A percentile compares a stretch with the other conserved stretches of the same genome.
phyloP scores from a whole-genome alignment of 2,888 invertebrate genomes.

The Agonopterix arenella region DNA sequence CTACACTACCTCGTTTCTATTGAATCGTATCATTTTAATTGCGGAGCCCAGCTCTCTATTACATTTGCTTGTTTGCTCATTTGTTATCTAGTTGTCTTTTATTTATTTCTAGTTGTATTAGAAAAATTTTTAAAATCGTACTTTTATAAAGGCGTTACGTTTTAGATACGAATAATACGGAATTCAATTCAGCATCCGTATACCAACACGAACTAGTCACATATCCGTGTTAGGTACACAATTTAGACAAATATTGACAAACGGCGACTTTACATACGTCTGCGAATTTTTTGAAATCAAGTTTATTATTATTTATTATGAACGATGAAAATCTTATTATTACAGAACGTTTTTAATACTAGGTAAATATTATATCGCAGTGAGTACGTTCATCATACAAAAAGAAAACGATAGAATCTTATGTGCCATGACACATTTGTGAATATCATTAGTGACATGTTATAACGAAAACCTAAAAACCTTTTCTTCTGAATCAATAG shows the following conservation, averaged over 20 bases:
- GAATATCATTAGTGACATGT: too few relatives aligned
- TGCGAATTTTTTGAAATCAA: slow-evolving; percentile 29
- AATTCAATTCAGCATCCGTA: slow-evolving; percentile 46
- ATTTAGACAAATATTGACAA: slow-evolving; percentile 29
- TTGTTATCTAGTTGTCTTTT: slow-evolving; percentile 37
- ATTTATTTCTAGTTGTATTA: slow-evolving; percentile 51
- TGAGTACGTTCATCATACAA: too few relatives aligned
- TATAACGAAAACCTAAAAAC: too few relatives aligned
- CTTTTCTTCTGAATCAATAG: too few relatives aligned
- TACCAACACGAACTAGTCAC: slow-evolving; percentile 56
- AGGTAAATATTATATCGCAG: too few relatives aligned
- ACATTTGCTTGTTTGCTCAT: slow-evolving; percentile 62
- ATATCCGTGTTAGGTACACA: slow-evolving; percentile 48
- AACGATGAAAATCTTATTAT: too few relatives aligned
- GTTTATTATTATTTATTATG: slow-evolving; percentile 4
- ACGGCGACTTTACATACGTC: slow-evolving; percentile 17
- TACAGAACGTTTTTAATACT: too few relatives aligned
- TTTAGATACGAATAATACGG: slow-evolving; percentile 37
- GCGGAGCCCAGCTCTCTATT: slow-evolving; percentile 63
- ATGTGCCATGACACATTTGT: too few relatives aligned
- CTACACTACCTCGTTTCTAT: slow-evolving; percentile 70
- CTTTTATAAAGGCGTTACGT: slow-evolving; percentile 28
- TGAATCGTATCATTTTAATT: slow-evolving; percentile 36
- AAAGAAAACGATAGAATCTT: too few relatives aligned
- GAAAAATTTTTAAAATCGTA: slow-evolving; percentile 39